Evolutionary conservation across 1,140 invertebrate genomes (phyloP).

Genomic region (Drosophila punjabiensis): DNA sequence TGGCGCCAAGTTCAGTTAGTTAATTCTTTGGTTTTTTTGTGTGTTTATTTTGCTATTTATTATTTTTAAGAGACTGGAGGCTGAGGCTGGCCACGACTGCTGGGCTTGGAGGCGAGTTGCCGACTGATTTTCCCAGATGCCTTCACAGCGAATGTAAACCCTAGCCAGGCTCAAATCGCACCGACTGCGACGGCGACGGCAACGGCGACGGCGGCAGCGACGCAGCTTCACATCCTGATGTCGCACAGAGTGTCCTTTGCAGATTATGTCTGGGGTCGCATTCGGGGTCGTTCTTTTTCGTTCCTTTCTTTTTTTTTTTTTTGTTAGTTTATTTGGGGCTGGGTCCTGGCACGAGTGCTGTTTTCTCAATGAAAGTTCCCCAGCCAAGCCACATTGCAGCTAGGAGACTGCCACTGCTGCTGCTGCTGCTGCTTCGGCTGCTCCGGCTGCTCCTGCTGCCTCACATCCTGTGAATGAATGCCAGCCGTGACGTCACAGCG

Average conservation of each 20-base stretch:
- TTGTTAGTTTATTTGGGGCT: constrained; percentile 1
- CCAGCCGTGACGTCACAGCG: constrained; percentile 79
- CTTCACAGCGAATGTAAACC: constrained; percentile 75
- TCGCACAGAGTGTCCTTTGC: constrained; percentile 71
- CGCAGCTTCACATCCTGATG: constrained; percentile 45
- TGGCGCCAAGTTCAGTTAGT: background rate
- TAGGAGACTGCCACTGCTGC: background rate
- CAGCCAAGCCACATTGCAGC: constrained; percentile 22
- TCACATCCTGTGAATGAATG: constrained; percentile 85
- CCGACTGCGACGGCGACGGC: background rate
- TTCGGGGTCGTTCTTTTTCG: constrained; percentile 13
- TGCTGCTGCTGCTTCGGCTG: constrained; percentile 27
- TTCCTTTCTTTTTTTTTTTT: background rate
- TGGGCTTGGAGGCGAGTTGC: constrained; percentile 75
- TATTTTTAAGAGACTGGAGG: background rate
- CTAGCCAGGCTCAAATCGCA: constrained; percentile 60
- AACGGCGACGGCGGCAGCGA: background rate
- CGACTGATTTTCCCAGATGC: constrained; percentile 77
- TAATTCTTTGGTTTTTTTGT: background rate
- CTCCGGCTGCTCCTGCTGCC: constrained; percentile 11
- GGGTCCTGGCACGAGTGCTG: constrained; percentile 14
- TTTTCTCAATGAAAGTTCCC: constrained; percentile 77
- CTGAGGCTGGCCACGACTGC: constrained; percentile 60
- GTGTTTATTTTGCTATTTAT: background rate
- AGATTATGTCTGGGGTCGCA: constrained; percentile 49